These are phyloP conservation scores for Tenebrio molitor DNA, from an alignment of 1,140 invertebrate genomes.

Conservation along the genomic window DNA sequence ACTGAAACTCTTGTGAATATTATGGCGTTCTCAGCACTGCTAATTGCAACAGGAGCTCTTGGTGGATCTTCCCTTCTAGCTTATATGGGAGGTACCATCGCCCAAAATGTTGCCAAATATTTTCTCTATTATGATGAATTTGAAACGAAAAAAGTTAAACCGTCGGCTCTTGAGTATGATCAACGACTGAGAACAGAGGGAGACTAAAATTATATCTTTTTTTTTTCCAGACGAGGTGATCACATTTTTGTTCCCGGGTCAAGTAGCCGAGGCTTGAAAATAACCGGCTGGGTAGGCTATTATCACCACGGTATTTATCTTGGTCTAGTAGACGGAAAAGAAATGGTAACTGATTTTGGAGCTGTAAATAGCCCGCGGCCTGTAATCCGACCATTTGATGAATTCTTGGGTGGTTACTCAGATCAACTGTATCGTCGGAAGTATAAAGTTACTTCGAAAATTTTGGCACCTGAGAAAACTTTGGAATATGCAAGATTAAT, in stretches of 20 bases:
- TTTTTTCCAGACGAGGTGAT: background rate
- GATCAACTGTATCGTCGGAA: background rate
- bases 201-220: background rate
- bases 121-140: background rate
- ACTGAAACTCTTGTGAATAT: background rate
- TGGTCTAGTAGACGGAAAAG: background rate
- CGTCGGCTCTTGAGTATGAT: background rate
- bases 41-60: background rate
- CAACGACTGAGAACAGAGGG: background rate
- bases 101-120: background rate
- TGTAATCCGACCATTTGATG: background rate
- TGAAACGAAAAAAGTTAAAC: background rate
- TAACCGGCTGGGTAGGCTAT: background rate
- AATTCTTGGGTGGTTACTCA: conserved; percentile 1
- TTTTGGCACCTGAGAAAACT: background rate
- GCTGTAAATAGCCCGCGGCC: background rate
- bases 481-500: background rate
- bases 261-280: background rate
- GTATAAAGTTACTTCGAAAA: background rate
- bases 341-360: conserved; percentile 4
- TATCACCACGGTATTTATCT: conserved; percentile 3
- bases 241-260: conserved; percentile 3
- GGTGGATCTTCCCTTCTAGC: background rate
- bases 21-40: background rate
- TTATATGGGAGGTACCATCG: background rate